Conservation (phyloP, 2,888 invertebrate species). For the Anorthoa munda region DNA sequence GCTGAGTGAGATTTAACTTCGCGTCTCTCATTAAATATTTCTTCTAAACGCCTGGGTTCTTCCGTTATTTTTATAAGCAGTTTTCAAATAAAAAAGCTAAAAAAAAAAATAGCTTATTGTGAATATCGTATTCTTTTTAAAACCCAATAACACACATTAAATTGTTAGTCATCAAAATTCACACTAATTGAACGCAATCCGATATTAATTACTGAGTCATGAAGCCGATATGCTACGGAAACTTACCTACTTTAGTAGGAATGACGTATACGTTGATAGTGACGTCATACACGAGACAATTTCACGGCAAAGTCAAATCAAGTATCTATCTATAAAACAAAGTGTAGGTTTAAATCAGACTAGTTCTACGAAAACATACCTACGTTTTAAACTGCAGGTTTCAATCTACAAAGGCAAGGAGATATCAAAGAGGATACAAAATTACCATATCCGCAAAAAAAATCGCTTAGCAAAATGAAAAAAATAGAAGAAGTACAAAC, state of each 20-base stretch:
- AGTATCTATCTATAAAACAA: slow-evolving; percentile 56
- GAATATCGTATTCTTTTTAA: background rate
- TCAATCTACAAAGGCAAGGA: slow-evolving; percentile 36
- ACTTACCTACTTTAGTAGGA: slow-evolving; percentile 47
- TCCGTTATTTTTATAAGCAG: too few species aligned
- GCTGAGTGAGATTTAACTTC: too few species aligned
- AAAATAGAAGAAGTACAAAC: slow-evolving; percentile 16
- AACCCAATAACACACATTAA: background rate
- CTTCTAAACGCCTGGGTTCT: background rate
- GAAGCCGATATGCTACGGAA: slow-evolving; percentile 20
- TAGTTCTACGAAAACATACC: slow-evolving; percentile 41
- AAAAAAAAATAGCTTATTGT: background rate
- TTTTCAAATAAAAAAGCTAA: background rate
- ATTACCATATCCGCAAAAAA: slow-evolving; percentile 30
- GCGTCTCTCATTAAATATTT: too few species aligned
- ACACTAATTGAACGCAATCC: slow-evolving; percentile 12
- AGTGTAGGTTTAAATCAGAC: slow-evolving; percentile 37
- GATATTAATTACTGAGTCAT: slow-evolving; percentile 24
- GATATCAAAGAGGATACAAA: slow-evolving; percentile 19
- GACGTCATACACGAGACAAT: slow-evolving; percentile 31
- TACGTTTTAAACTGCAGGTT: slow-evolving; percentile 14
- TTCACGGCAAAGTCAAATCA: slow-evolving; percentile 53
- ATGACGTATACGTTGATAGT: slow-evolving; percentile 23
- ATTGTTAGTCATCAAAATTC: background rate
- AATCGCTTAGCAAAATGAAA: slow-evolving; percentile 59